These are phyloP conservation scores for Heliconius ethilla DNA, from an alignment of 2,888 invertebrate species.

Conservation along the genomic window DNA sequence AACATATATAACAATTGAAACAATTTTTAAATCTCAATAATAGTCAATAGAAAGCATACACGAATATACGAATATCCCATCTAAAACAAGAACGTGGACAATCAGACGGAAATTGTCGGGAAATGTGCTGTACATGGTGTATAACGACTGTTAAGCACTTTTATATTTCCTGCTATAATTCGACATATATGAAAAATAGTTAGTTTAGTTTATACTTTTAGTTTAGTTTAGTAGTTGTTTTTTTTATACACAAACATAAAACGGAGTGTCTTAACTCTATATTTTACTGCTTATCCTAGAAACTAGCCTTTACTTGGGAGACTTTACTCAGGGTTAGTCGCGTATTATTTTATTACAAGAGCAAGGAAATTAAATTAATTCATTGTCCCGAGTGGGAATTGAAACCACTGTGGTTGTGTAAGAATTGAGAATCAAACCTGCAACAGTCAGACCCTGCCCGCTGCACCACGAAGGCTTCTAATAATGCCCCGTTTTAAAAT, in stretches of 20 bases:
- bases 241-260: neutral
- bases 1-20: neutral
- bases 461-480: neutral
- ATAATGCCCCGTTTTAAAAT: neutral
- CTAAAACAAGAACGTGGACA: conserved; percentile 29
- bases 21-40: neutral
- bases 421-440: too few relatives aligned
- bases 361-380: too few relatives aligned
- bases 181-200: neutral
- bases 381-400: too few relatives aligned
- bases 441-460: neutral
- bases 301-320: too few relatives aligned
- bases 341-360: too few relatives aligned
- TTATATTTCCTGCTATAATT: neutral
- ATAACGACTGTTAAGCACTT: conserved; percentile 9
- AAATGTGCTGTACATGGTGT: conserved; percentile 24
- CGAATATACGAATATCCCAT: conserved; percentile 10
- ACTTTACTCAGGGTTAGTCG: too few relatives aligned
- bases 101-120: conserved; percentile 30
- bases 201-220: too few relatives aligned
- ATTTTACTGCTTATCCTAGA: too few relatives aligned
- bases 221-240: neutral
- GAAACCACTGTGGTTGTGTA: too few relatives aligned
- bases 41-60: neutral
- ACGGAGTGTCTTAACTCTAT: neutral